A percentile compares a stretch with the other conserved stretches of the same genome.
These are phyloP conservation scores for Acanthiza pusilla DNA, from an alignment of 2,797 vertebrate genomes.

Conservation along the genomic window DNA sequence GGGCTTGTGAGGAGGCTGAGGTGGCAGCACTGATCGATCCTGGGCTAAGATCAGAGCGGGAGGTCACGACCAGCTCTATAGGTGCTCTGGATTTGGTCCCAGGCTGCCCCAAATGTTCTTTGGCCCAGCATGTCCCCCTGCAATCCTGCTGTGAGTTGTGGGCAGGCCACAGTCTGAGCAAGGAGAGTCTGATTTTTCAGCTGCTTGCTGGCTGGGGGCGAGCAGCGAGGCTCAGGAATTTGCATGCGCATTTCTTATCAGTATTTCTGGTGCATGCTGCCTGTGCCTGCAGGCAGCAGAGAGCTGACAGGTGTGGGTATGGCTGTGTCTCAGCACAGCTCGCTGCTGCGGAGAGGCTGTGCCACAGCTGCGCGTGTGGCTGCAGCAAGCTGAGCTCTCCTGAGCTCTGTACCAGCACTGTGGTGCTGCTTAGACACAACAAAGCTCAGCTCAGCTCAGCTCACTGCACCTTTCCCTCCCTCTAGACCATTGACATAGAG, in stretches of 20 bases:
- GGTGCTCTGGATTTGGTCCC: not conserved
- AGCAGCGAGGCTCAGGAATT: not conserved
- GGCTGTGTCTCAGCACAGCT: not conserved
- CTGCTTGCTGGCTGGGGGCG: not conserved
- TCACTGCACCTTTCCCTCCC: not conserved
- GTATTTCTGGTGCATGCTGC: not conserved
- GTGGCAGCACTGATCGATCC: not conserved
- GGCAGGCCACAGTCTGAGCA: fast-evolving
- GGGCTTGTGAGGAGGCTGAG: not conserved
- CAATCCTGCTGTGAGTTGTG: not conserved
- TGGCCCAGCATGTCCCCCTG: not conserved
- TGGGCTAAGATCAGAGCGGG: not conserved
- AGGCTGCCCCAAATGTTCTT: not conserved
- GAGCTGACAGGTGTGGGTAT: not conserved
- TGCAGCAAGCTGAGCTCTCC: not conserved
- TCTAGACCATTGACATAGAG: slow-evolving; percentile 82
- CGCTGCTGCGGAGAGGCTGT: not conserved
- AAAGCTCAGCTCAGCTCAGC: not conserved
- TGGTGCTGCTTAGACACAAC: fast-evolving
- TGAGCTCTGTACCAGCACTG: not conserved
- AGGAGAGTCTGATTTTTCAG: not conserved
- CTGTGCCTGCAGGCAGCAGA: not conserved
- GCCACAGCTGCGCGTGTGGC: fast-evolving
- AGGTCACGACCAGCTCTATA: not conserved
- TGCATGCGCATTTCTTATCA: not conserved